Percentiles rank a stretch among this genome's conserved stretches.
Conservation (phyloP, 2,113 vertebrate species). For the Pavo muticus region DNA sequence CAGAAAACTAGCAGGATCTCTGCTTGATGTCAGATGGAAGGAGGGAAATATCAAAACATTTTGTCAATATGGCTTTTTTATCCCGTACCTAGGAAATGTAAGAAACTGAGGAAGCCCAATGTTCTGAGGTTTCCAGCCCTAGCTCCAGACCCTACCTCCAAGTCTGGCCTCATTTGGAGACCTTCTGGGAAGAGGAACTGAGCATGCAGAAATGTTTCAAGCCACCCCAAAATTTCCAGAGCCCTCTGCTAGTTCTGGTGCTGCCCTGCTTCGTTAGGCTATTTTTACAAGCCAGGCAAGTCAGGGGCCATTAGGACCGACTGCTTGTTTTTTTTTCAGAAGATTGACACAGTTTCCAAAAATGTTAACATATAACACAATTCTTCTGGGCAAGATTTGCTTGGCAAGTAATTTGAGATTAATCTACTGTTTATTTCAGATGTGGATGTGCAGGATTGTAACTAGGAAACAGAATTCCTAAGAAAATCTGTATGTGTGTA, state of each 20-base stretch:
- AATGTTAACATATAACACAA: not conserved
- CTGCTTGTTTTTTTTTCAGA: not conserved
- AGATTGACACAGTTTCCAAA: not conserved
- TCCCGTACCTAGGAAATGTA: fast-evolving
- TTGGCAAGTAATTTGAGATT: not conserved
- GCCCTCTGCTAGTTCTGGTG: not conserved
- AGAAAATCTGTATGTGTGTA: not conserved
- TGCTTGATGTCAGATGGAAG: not conserved
- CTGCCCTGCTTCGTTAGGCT: not conserved
- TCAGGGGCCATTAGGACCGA: not conserved
- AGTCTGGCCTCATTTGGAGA: not conserved
- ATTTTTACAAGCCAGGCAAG: not conserved
- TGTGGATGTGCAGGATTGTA: not conserved
- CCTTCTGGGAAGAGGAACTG: not conserved
- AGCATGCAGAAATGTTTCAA: not conserved
- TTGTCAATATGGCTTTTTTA: not conserved
- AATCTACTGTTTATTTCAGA: not conserved
- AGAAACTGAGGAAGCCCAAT: not conserved
- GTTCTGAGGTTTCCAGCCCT: not conserved
- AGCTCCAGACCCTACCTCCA: not conserved
- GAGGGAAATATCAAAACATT: not conserved
- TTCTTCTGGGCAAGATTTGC: not conserved
- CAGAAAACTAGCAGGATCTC: not conserved
- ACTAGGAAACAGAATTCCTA: not conserved
- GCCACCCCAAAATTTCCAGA: not conserved